Conservation (phyloP, 1,140 invertebrate species). For the Diachasmimorpha longicaudata region DNA sequence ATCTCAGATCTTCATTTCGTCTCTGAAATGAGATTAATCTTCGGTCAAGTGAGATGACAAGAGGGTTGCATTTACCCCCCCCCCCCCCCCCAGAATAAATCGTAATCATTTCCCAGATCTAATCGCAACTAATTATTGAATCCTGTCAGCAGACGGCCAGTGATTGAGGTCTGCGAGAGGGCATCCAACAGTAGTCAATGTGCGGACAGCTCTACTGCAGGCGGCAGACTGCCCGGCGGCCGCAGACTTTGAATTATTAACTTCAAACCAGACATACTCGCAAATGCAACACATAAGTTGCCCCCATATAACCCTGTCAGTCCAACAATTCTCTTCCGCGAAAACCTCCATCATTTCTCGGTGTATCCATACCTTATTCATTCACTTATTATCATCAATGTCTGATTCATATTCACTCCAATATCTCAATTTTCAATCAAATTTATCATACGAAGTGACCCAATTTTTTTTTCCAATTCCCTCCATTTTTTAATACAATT, state of each 20-base stretch:
- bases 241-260: constrained; percentile 57
- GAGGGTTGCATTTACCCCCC: too few species aligned
- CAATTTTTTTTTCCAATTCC: too few species aligned
- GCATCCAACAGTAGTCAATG: neutral
- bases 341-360: neutral
- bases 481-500: too few species aligned
- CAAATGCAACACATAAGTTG: constrained; percentile 36
- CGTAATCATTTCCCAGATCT: neutral
- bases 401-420: too few species aligned
- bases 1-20: too few species aligned
- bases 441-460: too few species aligned
- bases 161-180: constrained; percentile 30
- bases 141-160: constrained; percentile 10
- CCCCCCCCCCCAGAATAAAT: neutral
- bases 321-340: neutral
- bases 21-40: too few species aligned
- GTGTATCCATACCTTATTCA: neutral
- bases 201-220: constrained; percentile 19
- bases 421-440: too few species aligned
- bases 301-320: constrained; percentile 1
- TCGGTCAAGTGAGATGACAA: too few species aligned
- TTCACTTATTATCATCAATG: neutral
- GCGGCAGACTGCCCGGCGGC: constrained; percentile 59
- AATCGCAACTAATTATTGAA: neutral
- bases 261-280: constrained; percentile 41